Evolutionary conservation across 2,797 vertebrate genomes (phyloP), one percentile per base, ranked within the genome.

Genomic region (Xiphophorus birchmanni): DNA sequence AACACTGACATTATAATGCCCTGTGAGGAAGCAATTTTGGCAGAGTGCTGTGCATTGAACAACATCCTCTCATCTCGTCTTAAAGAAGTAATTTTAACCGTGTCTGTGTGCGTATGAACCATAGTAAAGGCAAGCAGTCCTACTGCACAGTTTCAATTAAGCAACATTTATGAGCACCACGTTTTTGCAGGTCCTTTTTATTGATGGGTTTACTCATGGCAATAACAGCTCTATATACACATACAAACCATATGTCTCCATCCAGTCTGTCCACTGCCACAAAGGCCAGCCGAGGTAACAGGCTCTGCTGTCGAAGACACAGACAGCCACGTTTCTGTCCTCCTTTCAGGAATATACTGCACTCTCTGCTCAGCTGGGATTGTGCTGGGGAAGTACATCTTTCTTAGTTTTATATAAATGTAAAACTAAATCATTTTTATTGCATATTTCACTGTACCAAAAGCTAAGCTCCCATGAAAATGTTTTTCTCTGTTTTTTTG

Each of bases 101-200:
- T 80, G 73, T 75, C 47, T 80, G 77, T 37, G n/a, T 56, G 69
- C 76, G 52, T 82, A 82, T 45, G 88, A 90, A 92, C 74, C 71
- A 72, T 85, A 52, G 86, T 86, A 81, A 83, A 81, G 86, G 86
- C 73, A 11, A 93, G 86, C 84, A 87, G 83, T 91, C 84, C 88
- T 90, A 87, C 90, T 90, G 87, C 92, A 92, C 90, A 90, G 82
- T 94, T 95, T 94, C 90, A 95, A 95, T 95, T 95, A 95, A 94
- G 94, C 86, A 90, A 92, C 85, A 88, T 95, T 96, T 95, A 94
- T 92, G 88, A 87, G 83, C 83, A 80, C 83, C 86, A 81, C 83
- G 84, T 80, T 77, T 69, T 71, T 23, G 44, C 54, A 60, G 44
- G 26, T 26, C 82, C 91, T 92, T 91, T 87, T 94, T 92, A 92